phyloP scores from a whole-genome alignment of 2,888 invertebrate genomes.

The Himalopsyche japonica region DNA sequence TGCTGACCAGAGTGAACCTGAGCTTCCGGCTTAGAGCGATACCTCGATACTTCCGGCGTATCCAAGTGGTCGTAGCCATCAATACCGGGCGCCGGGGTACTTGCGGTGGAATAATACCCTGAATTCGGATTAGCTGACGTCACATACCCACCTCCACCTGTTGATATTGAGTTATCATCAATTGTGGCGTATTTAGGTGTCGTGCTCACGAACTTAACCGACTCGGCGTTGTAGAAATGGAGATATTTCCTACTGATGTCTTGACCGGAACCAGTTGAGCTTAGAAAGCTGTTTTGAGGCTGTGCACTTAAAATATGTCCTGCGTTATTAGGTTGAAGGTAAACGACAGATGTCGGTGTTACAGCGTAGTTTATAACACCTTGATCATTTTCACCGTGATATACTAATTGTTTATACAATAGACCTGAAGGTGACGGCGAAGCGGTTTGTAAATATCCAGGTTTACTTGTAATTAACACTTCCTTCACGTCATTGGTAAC shows the following conservation, averaged over 20 bases:
- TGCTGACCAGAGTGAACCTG: conserved; percentile 8
- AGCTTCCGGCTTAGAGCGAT: conserved; percentile 11
- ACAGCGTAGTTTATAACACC: neutral
- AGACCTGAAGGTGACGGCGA: conserved; percentile 13
- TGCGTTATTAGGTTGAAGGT: neutral
- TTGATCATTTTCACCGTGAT: conserved; percentile 8
- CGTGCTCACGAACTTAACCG: conserved; percentile 33
- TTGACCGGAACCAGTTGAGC: conserved; percentile 5
- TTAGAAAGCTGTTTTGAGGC: neutral
- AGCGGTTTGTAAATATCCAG: conserved; percentile 26
- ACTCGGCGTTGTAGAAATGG: conserved; percentile 29
- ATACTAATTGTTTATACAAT: conserved; percentile 15
- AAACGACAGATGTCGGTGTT: conserved; percentile 21
- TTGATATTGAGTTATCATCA: conserved; percentile 11
- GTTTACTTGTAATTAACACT: conserved; percentile 37
- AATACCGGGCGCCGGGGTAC: conserved; percentile 28
- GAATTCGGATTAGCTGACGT: neutral
- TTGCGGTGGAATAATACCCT: conserved; percentile 6
- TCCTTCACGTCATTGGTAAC: conserved; percentile 29
- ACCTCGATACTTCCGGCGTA: conserved; percentile 23
- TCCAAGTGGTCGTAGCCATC: conserved; percentile 34
- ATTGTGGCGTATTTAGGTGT: conserved; percentile 29
- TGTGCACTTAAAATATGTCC: neutral
- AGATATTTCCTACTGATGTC: conserved; percentile 24
- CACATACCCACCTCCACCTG: neutral